Evolutionary conservation across 2,797 vertebrate genomes (phyloP), one percentile per base, ranked within the genome.

Genomic region (Acipenser transmontanus): DNA sequence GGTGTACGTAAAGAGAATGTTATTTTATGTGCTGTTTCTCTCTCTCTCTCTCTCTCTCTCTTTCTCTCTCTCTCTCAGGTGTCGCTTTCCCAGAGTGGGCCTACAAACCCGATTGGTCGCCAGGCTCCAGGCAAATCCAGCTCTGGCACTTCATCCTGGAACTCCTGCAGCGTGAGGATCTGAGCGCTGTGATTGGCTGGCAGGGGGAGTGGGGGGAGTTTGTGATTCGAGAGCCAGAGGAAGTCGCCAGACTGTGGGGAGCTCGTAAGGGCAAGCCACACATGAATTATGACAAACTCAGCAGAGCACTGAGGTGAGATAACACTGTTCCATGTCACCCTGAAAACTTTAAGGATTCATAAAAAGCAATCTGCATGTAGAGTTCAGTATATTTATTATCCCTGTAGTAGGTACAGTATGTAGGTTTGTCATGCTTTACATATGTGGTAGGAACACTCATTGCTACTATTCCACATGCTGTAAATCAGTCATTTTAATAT

Each of bases 201-300:
- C 64, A 65, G 48, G 64, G 64, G 9, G 64, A 65, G 14, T 65
- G 64, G 34, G 64, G 64, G 9, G 64, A 65, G 20, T 65, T 65
- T 65, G 50, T 65, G 14, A 65, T 65, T 50, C 47, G 50, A 13
- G 50, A 65, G 9, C 64, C 64, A 10, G 64, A 65, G 47, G 64
- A 65, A 47, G 64, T 65, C 14, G 64, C 64, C 7, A 14, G 64
- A 17, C 64, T 65, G 47, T 65, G 64, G 64, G 64, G 64, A 1
- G 64, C 64, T 17, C 64, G 64, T 20, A 65, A 65, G 50, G 47
- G 47, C 47, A 65, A 65, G 64, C 64, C 64, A 20, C 64, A 65
- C 64, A 65, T 65, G 64, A 65, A 65, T 50, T 65, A 65, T 12
- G 64, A 65, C 64, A 65, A 65, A 47, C 64, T 65, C 14, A 65